These are phyloP conservation scores for Fissipunctia ypsillon DNA, from an alignment of 2,888 invertebrate genomes.

Conservation along the genomic window DNA sequence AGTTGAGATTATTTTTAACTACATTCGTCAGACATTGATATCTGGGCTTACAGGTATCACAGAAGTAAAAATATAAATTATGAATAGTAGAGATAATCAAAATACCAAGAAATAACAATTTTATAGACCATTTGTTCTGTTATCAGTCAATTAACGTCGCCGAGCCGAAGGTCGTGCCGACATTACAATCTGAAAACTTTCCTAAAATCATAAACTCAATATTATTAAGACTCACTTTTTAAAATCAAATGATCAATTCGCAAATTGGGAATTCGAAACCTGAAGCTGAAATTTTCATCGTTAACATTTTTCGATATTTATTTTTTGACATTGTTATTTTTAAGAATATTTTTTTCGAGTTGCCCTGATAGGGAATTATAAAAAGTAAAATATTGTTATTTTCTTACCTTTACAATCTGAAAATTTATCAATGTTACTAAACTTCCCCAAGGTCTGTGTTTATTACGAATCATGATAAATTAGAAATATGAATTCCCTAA, in stretches of 20 bases:
- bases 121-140: background rate
- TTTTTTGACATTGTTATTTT: slow-evolving; percentile 19
- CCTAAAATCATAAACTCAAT: slow-evolving; percentile 23
- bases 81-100: background rate
- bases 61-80: background rate
- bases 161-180: background rate
- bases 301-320: slow-evolving; percentile 1
- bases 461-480: background rate
- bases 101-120: background rate
- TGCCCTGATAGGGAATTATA: background rate
- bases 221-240: slow-evolving; percentile 22
- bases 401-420: background rate
- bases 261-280: slow-evolving; percentile 60
- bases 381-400: background rate
- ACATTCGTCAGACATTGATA: too few relatives aligned
- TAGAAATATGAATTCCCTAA: background rate
- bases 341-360: background rate
- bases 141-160: slow-evolving; percentile 45
- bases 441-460: background rate
- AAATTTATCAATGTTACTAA: background rate
- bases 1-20: too few relatives aligned
- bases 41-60: background rate
- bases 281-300: slow-evolving; percentile 11
- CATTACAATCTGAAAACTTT: slow-evolving; percentile 6
- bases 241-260: slow-evolving; percentile 48